Evolutionary conservation across 2,113 vertebrate species (phyloP), one percentile per base, ranked within the genome.

Genomic region (Lonchura striata): DNA sequence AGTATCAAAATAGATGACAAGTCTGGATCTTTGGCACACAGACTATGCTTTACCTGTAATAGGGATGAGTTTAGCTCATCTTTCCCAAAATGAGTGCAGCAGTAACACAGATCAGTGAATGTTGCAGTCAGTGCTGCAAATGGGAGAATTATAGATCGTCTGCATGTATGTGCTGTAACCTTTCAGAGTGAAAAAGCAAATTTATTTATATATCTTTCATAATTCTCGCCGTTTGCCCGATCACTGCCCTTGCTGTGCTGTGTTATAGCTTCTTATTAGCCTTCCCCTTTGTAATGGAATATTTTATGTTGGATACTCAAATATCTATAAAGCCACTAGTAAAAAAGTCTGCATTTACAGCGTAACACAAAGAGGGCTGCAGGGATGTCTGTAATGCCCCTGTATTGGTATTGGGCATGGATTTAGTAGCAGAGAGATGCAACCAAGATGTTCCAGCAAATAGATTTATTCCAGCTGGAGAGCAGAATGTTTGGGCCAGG

Each of bases 291-390:
- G 90, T 94, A 96, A 92, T 94, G 92, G 72, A 95, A 92, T 95
- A 96, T 94, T 97, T 97, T 96, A 96, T 93, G 92, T 76, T 64
- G 69, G 80, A 94, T 95, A 93, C 82, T 96, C 94, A 96, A 93
- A 68, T 94, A 91, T 82, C 95, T 89, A 95, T 96, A 94, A 96
- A 96, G 93, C 59, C 68, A 71, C 85, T 13, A 88, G 92, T 95
- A 86, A 94, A 95, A 85, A 92, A 92, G 85, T 64, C 94, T 88
- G 30, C 76, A 60, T 92, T 96, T 95, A 92, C 71, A 96, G 27
- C 30, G 5, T 75, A 78, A 63, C 0, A 1, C 85, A 47, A 42
- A 68, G 84, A 90, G 65, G 44, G 65, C 68, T 94, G 44, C 80
- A 79, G 69, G 60, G 65, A 81, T 88, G 35, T 76, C 77, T 92